Evolutionary conservation across 2,113 vertebrate species (phyloP), one percentile per base, ranked within the genome.

Genomic region (Boleophthalmus pectinirostris): DNA sequence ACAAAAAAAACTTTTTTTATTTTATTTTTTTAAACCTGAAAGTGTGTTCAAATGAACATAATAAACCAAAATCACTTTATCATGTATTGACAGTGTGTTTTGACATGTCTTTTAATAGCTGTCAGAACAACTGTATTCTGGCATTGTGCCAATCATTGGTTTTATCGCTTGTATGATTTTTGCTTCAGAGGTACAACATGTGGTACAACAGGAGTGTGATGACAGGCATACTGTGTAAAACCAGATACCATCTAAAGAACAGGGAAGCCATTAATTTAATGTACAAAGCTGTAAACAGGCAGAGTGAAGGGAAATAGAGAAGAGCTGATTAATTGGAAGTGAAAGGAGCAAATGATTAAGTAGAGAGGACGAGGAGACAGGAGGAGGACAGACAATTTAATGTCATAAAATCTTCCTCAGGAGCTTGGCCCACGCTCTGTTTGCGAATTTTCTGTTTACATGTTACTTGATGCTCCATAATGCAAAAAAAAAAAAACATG

Each of bases 331-430:
- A 76, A 83, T 58, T 77, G 57, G 80, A 75, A 70, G 65, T 49
- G 67, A 78, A 69, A 76, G 63, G 23, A 49, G 69, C 49, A 24
- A 74, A 72, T 80, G 70, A 80, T 87, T 72, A 82, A 65, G 35
- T 73, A 72, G 64, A 73, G 8, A 54, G 3, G 18, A 60, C n/a
- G 9, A n/a, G 20, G 35, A 64, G 45, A 33, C 8, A 60, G 33
- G 54, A 66, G 61, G 20, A 15, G 16, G 21, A 29, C 29, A 29
- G 29, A 29, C 29, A 29, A 29, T 29, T 51, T 51, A 67, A 61
- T 79, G 69, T 77, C 75, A 77, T 78, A 72, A 79, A 84, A 80
- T 60, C 80, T 75, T 86, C 68, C 75, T 77, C 57, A 25, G 58
- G 54, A 77, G 43, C 5, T 23, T 56, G 21, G 54, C 47, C 47